Conservation (phyloP, 2,113 vertebrate species). For the Chroicocephalus ridibundus region DNA sequence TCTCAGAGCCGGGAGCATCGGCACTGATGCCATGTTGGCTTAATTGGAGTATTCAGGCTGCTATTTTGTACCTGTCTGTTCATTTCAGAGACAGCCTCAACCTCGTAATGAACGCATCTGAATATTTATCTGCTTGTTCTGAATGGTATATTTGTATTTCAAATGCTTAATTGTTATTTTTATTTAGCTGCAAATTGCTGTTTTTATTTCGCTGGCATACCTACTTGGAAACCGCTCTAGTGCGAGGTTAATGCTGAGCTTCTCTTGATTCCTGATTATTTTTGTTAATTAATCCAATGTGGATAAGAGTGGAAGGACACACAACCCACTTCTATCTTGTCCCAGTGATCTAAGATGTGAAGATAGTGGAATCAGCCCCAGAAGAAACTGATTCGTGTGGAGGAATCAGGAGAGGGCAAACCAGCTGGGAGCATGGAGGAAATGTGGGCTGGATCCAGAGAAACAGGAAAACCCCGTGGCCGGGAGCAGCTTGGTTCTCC, state of each 20-base stretch:
- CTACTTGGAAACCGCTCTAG: not conserved
- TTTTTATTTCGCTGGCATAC: not conserved
- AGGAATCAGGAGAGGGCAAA: not conserved
- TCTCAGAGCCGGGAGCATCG: not conserved
- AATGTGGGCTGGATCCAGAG: not conserved
- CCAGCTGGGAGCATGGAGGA: rapidly evolving
- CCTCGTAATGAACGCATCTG: not conserved
- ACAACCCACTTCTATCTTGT: not conserved
- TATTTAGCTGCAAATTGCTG: constrained; percentile 60
- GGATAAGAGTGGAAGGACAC: not conserved
- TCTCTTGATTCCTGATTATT: not conserved
- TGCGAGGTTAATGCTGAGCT: not conserved
- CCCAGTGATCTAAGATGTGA: rapidly evolving
- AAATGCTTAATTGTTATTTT: constrained; percentile 60
- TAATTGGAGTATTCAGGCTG: not conserved
- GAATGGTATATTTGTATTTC: constrained; percentile 28
- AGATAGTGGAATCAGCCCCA: not conserved
- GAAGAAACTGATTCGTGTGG: not conserved
- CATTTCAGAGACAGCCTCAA: constrained; percentile 23
- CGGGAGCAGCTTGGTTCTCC: not conserved
- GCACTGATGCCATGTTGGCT: not conserved
- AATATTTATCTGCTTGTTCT: constrained; percentile 34
- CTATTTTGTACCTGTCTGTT: constrained; percentile 34
- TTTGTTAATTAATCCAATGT: constrained; percentile 2
- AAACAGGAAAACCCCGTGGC: not conserved